phyloP scores from a whole-genome alignment of 1,140 invertebrate genomes.

The Chrysopa pallens region DNA sequence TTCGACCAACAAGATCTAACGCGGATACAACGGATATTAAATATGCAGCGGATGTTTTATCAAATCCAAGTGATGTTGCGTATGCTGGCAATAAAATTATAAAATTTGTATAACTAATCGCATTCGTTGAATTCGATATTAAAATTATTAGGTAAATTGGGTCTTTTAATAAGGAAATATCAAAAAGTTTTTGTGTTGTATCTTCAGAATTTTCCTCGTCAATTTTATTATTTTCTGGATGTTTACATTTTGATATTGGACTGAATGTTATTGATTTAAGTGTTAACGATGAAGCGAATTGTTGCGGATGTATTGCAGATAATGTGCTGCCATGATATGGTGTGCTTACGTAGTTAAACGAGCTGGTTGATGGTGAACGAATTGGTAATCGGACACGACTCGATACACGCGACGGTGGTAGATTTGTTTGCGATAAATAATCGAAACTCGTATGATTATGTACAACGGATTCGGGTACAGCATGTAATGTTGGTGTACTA shows the following conservation, averaged over 20 bases:
- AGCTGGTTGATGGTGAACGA: slow-evolving; percentile 55
- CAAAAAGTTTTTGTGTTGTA: slow-evolving; percentile 45
- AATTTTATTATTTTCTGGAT: slow-evolving; percentile 20
- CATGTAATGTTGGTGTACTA: slow-evolving; percentile 33
- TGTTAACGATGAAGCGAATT: slow-evolving; percentile 56
- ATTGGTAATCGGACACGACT: slow-evolving; percentile 26
- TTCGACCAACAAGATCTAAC: slow-evolving; percentile 58
- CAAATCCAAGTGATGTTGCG: slow-evolving; percentile 44
- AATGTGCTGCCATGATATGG: slow-evolving; percentile 67
- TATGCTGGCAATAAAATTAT: slow-evolving; percentile 62
- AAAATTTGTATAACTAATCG: slow-evolving; percentile 73
- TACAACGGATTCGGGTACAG: slow-evolving; percentile 29
- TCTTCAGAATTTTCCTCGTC: slow-evolving; percentile 22
- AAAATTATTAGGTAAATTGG: slow-evolving; percentile 64
- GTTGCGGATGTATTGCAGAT: slow-evolving; percentile 56
- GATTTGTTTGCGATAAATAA: slow-evolving; percentile 11
- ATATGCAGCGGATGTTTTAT: slow-evolving; percentile 45
- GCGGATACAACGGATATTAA: slow-evolving; percentile 60
- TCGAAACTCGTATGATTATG: slow-evolving; percentile 14
- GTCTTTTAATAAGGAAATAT: slow-evolving; percentile 53
- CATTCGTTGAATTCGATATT: slow-evolving; percentile 66
- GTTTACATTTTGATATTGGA: slow-evolving; percentile 20
- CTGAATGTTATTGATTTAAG: slow-evolving; percentile 42
- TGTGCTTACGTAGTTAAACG: slow-evolving; percentile 65
- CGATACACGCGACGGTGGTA: slow-evolving; percentile 9